Conservation (phyloP, 2,113 vertebrate species). For the Sapayoa aenigma region DNA sequence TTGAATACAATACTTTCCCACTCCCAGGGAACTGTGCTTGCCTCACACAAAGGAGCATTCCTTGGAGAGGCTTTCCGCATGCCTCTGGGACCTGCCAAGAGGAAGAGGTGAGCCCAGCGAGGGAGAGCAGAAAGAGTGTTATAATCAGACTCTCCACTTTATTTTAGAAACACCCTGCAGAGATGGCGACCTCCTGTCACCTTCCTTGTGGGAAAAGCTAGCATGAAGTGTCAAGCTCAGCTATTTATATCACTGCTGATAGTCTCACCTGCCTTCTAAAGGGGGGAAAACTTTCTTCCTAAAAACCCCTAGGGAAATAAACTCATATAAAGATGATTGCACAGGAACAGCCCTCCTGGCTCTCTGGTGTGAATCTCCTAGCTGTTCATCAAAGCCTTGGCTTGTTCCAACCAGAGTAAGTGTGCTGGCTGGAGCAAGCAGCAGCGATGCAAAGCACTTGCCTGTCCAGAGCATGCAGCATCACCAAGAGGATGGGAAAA, state of each 20-base stretch:
- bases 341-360: background rate
- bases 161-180: slow-evolving; percentile 46
- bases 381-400: background rate
- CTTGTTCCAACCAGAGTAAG: background rate
- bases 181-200: slow-evolving; percentile 51
- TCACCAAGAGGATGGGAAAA: background rate
- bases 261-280: background rate
- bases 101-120: background rate
- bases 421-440: fast-evolving
- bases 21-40: background rate
- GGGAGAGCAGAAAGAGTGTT: background rate
- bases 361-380: background rate
- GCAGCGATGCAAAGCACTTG: fast-evolving
- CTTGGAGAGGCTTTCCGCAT: fast-evolving
- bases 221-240: slow-evolving; percentile 38
- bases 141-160: slow-evolving; percentile 37
- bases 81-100: background rate
- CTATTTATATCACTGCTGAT: slow-evolving; percentile 63
- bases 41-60: background rate
- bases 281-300: background rate
- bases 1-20: background rate
- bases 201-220: slow-evolving; percentile 63
- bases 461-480: background rate
- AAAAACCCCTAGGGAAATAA: background rate
- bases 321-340: background rate